Evolutionary conservation across 1,140 invertebrate genomes (phyloP), one percentile per base, ranked within the genome.

Genomic region (Leptoteleia sp.): DNA sequence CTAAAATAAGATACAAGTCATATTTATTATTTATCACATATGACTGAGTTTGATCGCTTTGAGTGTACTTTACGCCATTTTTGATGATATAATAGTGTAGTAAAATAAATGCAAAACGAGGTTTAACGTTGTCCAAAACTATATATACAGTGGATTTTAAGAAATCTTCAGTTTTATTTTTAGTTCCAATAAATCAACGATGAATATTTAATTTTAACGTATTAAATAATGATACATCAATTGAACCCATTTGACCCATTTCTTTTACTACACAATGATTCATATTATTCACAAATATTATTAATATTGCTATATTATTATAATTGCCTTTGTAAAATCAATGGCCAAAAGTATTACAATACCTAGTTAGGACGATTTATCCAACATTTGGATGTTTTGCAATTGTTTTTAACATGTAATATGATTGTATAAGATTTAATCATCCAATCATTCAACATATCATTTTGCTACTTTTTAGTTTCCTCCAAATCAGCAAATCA

Each of bases 31-130:
- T 47, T 47, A 45, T 61, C 27, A 47, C 11, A 37, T 47, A 61
- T 47, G 57, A 47, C 57, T 61, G 57, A 61, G 25, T 43, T 57
- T 57, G 15, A 19, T 57, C 54, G 54, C 54, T 57, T 43, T 29
- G 35, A 50, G 31, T 50, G 47, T 50, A 13, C 4, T 55, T 57
- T 29, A 55, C 42, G 25, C 42, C 22, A 13, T 16, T 43, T 43
- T 42, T 25, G 25, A 37, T 57, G 9, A 42, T n/a, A 40, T 55
- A 40, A 40, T 40, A 8, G 16, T 57, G 52, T 43, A 57, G 52
- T 57, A 57, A 57, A 42, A 57, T 57, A 42, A 57, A 57, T 57
- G 35, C 11, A 1, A 40, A 50, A 22, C 8, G 22, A n/a, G n/a
- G n/a, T n/a, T n/a, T n/a, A n/a, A n/a, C n/a, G n/a, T n/a, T n/a